phyloP scores from a whole-genome alignment of 2,888 invertebrate species.

The Hypomecis atomaria region DNA sequence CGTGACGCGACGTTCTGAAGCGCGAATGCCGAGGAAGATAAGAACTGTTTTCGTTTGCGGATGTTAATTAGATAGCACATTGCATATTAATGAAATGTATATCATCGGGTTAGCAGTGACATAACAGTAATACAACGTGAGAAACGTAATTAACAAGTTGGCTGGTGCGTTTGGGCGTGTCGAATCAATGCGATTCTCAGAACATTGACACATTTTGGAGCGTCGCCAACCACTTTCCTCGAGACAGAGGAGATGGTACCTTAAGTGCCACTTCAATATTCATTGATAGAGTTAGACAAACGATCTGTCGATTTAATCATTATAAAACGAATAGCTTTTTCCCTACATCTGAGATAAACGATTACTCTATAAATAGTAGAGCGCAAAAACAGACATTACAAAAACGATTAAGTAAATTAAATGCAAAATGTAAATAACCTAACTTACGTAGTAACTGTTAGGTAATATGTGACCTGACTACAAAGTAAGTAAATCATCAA shows the following conservation, averaged over 20 bases:
- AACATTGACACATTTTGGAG: conserved; percentile 71
- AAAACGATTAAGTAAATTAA: not conserved
- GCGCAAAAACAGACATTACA: not conserved
- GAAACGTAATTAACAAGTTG: conserved; percentile 63
- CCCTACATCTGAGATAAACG: not conserved
- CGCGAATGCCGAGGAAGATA: conserved; percentile 37
- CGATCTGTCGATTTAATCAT: conserved; percentile 1
- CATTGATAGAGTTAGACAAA: conserved; percentile 44
- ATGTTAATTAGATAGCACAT: conserved; percentile 42
- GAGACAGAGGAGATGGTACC: conserved; percentile 46
- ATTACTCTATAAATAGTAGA: not conserved
- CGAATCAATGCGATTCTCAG: conserved; percentile 71
- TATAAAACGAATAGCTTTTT: not conserved
- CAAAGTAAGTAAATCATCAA: conserved; percentile 46
- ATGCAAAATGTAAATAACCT: not conserved
- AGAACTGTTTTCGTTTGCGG: conserved; percentile 43
- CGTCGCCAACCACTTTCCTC: conserved; percentile 68
- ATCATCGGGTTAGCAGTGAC: conserved; percentile 44
- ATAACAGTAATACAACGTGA: conserved; percentile 55
- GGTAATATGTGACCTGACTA: not conserved
- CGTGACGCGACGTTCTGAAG: conserved; percentile 62
- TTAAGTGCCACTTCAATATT: conserved; percentile 59
- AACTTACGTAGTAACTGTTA: conserved; percentile 35
- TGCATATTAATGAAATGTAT: conserved; percentile 46
- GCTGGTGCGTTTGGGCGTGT: conserved; percentile 44